Base-by-base conservation (phyloP, 2,888 invertebrate genomes). In the Ypsolopha sequella region DNA sequence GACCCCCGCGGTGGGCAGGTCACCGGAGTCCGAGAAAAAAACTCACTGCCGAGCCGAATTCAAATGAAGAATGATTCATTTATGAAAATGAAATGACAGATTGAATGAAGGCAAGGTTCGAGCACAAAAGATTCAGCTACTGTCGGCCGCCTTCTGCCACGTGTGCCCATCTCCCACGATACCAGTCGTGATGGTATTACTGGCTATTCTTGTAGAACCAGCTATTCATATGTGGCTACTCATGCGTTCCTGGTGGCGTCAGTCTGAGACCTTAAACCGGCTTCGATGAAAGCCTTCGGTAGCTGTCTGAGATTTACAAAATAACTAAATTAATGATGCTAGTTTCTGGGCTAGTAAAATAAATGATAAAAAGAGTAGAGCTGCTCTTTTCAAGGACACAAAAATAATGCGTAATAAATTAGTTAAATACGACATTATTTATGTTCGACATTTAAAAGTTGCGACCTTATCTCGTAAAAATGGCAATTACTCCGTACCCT, bases 31-130 rank as follows among this genome's bases (percentile, higher is more conserved):
- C 68, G 72, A 76, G 72, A 76, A 77, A 84, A 80, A 80, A 80
- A 67, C 72, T 63, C 68, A 73, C 72, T 73, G 72, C 75, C 56
- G 54, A 62, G 64, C 70, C 75, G 73, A 77, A 82, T 84, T 78
- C 82, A 80, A 82, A 85, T 80, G 81, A 80, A 79, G 80, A 84
- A 85, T 80, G 77, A 81, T 82, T 84, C 81, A 77, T 85, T 82
- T 85, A 80, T 80, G 80, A 84, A 84, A 85, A 84, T 80, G 78
- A 77, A 85, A 86, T 80, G 84, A 85, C 85, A 80, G 81, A 81
- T 80, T 82, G 80, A 78, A 78, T 80, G 78, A 76, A 81, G 71
- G 73, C 69, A 69, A 67, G 60, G 57, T 33, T 36, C 35, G 44
- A 56, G 63, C 63, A 76, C 76, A 80, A 80, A 74, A 64, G 66